Conservation (phyloP, 2,113 vertebrate species). For the Entelurus aequoreus region DNA sequence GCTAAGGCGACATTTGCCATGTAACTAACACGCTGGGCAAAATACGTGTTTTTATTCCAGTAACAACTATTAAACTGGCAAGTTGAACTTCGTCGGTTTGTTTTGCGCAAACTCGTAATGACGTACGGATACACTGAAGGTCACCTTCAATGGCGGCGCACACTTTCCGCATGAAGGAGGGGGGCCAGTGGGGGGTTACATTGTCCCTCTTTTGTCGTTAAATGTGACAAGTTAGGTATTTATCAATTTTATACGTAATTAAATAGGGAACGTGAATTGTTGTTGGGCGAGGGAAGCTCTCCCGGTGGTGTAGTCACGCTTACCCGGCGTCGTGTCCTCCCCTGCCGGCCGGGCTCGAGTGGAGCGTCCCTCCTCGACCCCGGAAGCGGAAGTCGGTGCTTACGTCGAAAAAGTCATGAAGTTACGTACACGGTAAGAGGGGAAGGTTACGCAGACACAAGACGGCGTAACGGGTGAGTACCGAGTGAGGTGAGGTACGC, state of each 20-base stretch:
- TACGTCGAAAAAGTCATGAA: slow-evolving; percentile 56
- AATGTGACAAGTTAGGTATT: background rate
- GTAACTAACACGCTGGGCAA: no score
- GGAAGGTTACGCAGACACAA: slow-evolving; percentile 69
- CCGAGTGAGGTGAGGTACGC: background rate
- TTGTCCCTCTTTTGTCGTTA: background rate
- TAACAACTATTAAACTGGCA: background rate
- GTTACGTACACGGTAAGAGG: slow-evolving; percentile 50
- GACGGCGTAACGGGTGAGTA: slow-evolving; percentile 57
- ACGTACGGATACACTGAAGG: slow-evolving; percentile 74
- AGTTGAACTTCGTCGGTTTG: background rate
- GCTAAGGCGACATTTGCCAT: background rate
- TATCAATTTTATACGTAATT: background rate
- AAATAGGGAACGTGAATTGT: background rate
- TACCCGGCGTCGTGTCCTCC: background rate
- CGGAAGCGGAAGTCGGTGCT: slow-evolving; percentile 71
- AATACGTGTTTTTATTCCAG: background rate
- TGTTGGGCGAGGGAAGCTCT: no score
- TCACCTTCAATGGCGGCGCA: slow-evolving; percentile 76
- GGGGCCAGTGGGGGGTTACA: slow-evolving; percentile 30
- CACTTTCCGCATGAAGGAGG: slow-evolving; percentile 32
- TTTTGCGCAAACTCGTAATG: slow-evolving; percentile 1
- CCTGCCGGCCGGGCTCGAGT: slow-evolving; percentile 12
- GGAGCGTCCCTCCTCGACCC: slow-evolving; percentile 49
- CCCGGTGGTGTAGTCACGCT: no score